Percentiles rank a stretch among this genome's conserved stretches.
These are phyloP conservation scores for Heliopora coerulea DNA, from an alignment of 92 coral and sea anemone genomes.

Conservation along the genomic window DNA sequence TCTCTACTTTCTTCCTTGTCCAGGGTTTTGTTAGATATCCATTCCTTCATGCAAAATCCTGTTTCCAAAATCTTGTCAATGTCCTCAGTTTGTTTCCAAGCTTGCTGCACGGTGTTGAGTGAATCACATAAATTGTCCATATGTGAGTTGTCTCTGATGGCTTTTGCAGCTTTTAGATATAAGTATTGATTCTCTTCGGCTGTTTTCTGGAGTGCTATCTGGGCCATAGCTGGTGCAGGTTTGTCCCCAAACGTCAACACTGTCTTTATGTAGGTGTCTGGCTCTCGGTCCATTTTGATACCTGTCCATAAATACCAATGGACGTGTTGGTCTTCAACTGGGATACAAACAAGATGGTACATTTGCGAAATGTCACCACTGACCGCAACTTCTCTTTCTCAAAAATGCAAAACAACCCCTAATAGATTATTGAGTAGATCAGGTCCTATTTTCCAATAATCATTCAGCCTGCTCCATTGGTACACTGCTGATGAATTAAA, in stretches of 20 bases:
- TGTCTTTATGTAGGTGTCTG: conserved; percentile 27
- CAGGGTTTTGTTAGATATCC: too few species aligned
- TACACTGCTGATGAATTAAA: conserved; percentile 57
- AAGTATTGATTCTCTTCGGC: neutral
- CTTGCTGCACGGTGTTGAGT: neutral
- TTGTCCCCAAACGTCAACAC: conserved; percentile 9
- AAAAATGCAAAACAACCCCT: conserved; percentile 49
- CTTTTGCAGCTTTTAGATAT: neutral
- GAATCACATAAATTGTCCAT: conserved; percentile 32
- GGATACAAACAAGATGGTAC: conserved; percentile 50
- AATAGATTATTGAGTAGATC: conserved; percentile 45
- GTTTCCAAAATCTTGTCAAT: too few species aligned
- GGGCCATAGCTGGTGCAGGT: conserved; percentile 19
- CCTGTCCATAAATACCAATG: conserved; percentile 37
- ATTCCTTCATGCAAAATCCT: too few species aligned
- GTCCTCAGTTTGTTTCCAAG: too few species aligned
- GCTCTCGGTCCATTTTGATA: conserved; percentile 16
- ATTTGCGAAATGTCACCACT: conserved; percentile 48
- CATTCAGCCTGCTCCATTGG: conserved; percentile 52
- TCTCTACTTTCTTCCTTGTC: too few species aligned
- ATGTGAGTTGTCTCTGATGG: neutral
- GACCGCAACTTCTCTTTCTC: conserved; percentile 50
- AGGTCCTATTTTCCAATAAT: conserved; percentile 57
- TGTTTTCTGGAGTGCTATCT: neutral
- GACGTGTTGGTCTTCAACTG: conserved; percentile 36